Base-by-base conservation (phyloP, 2,888 invertebrate genomes). In the Napeogenes inachia region DNA sequence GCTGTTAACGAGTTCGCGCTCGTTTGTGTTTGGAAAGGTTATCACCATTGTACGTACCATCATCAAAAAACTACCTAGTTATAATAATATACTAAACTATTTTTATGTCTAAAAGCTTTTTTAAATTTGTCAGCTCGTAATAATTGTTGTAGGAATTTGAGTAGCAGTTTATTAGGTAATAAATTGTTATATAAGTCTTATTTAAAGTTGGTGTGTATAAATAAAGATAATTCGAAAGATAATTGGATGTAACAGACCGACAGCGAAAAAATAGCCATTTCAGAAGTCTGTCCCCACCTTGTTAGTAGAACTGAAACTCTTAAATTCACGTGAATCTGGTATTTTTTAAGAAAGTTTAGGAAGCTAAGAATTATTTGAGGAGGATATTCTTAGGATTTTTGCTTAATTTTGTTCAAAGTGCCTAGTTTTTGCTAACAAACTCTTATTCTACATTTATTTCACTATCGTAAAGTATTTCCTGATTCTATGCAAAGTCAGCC, bases 1-100 rank as follows among this genome's bases (percentile, higher is more conserved):
- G 56, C 63, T 61, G 64, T 61, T 71, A 71, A 70, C 72, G 68
- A 72, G 68, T 57, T 35, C 32, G 6, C 45, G 21, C 56, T 38
- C 54, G 56, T 56, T 46, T 63, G 46, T 59, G 45, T 61, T 61
- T 59, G 13, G 45, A 59, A 42, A 53, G 55, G 47, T 56, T 30
- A 21, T 45, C n/a, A 54, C 35, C 57, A 33, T 57, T 57, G 47
- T 50, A 50, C 30, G 5, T 21, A 30, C 30, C 8, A 30, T 30
- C 50, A 50, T 21, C 21, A 50, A 50, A 50, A 50, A 30, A 10
- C 8, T 42, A 42, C 12, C 8, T 10, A 10, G 5, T 10, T 10
- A 10, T 10, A 10, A 42, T 12, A 8, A 42, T 42, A 10, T 10
- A 42, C 10, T 10, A 42, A 6, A 10, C 12, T 10, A 3, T 42